Conservation (phyloP, 2,113 vertebrate species). For the Tauraco erythrolophus region DNA sequence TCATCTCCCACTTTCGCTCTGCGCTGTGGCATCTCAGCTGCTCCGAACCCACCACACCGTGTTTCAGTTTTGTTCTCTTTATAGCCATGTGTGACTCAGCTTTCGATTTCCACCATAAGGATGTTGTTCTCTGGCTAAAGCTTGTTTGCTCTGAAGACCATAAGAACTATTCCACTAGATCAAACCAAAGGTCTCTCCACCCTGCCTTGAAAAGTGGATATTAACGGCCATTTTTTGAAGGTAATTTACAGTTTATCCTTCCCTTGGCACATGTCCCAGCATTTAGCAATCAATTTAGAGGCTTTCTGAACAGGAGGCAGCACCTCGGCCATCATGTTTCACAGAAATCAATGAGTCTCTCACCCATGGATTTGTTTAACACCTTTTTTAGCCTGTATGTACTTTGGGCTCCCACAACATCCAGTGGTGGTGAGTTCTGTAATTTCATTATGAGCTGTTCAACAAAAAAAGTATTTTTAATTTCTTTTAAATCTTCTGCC, state of each 20-base stretch:
- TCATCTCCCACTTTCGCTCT: neutral
- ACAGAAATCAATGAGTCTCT: neutral
- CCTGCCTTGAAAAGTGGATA: neutral
- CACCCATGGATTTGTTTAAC: neutral
- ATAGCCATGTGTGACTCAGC: accelerated
- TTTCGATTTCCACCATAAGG: neutral
- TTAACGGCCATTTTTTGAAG: neutral
- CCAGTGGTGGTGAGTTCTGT: neutral
- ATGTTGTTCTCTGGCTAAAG: neutral
- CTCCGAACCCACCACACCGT: neutral
- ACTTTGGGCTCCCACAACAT: neutral
- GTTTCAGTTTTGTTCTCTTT: accelerated
- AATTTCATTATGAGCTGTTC: neutral
- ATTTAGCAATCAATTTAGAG: neutral
- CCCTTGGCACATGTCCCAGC: neutral
- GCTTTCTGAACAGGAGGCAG: neutral
- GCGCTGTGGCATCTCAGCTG: accelerated
- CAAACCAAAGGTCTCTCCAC: neutral
- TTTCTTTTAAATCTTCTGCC: neutral
- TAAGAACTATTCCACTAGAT: neutral
- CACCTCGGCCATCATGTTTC: accelerated
- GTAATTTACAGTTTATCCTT: neutral
- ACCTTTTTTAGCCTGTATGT: neutral
- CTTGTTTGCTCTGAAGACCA: neutral
- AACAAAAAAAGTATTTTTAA: neutral